Evolutionary conservation across 2,888 invertebrate genomes (phyloP).

Genomic region (Rhagonycha fulva): DNA sequence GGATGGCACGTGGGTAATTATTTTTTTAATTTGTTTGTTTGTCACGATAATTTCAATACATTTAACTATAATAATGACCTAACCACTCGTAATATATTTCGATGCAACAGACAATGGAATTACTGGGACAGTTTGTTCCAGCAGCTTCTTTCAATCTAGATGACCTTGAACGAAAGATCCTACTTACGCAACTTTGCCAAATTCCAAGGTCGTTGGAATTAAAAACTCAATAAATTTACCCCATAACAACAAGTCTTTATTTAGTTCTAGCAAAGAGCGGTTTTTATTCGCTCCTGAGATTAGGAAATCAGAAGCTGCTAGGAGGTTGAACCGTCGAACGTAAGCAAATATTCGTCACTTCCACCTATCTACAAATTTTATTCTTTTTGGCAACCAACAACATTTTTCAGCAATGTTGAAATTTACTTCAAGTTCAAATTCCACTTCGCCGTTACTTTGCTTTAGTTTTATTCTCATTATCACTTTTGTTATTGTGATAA

Average conservation of each 20-base stretch:
- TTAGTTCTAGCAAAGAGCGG: neutral
- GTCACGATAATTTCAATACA: conserved; percentile 4
- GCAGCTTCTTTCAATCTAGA: conserved; percentile 26
- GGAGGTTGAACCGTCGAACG: conserved; percentile 28
- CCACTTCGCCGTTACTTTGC: neutral
- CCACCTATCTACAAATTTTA: neutral
- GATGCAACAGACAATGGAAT: conserved; percentile 22
- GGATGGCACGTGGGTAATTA: conserved; percentile 17
- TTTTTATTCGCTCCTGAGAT: conserved; percentile 40
- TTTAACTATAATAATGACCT: neutral
- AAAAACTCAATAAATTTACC: neutral
- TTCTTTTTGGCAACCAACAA: neutral
- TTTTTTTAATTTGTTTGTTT: conserved; percentile 21
- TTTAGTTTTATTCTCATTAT: neutral
- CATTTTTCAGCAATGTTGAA: neutral
- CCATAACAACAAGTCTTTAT: neutral
- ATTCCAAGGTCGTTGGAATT: conserved; percentile 42
- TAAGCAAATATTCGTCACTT: neutral
- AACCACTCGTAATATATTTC: conserved; percentile 6
- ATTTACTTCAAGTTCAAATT: neutral
- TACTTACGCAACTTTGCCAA: conserved; percentile 43
- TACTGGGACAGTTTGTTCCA: conserved; percentile 19
- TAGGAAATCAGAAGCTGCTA: conserved; percentile 39
- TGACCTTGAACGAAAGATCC: conserved; percentile 43
- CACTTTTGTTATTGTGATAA: neutral